Evolutionary conservation across 2,888 invertebrate genomes (phyloP), one percentile per base, ranked within the genome.

Genomic region (Tenthredo distinguenda): DNA sequence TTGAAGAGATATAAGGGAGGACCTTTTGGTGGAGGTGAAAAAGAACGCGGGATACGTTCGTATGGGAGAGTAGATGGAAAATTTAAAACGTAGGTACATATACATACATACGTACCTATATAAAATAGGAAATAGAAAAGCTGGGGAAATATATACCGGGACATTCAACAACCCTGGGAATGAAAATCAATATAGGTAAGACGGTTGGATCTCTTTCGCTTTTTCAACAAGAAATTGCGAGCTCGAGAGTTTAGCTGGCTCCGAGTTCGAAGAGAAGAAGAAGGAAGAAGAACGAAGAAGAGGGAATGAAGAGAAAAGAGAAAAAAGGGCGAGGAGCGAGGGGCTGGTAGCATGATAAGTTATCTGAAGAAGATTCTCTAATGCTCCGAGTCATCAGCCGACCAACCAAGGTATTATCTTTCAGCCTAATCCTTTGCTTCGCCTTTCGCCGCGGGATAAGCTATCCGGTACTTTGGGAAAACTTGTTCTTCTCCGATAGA

Each of bases 301-400:
- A 9, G 37, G 2, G 55, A 58, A 58, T 7, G 40, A 43, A 40
- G 37, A 81, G n/a, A 21, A 15, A 55, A 7, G 12, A 18, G n/a
- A 34, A 55, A 7, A 10, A 65, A 37, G 15, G 21, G 26, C 47
- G 76, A 76, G n/a, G 82, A 68, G 26, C 83, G 77, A 76, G 62
- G 58, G 79, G 85, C 55, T 47, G 84, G 65, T 43, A n/a, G 82
- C 86, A 68, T 86, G 89, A 90, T 90, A 90, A 88, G 86, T 87
- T 87, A 88, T 87, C 87, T 84, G 84, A 83, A 87, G 87, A 88
- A 83, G 68, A 89, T 88, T 87, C 88, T 87, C 87, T 88, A 87
- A 89, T 87, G 88, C 88, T 84, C 84, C 72, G 85, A 87, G 87
- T 88, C 88, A 87, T 87, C 87, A 88, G 87, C 86, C 87, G 86